These are phyloP conservation scores for Sinentomon sp. DNA, from an alignment of 2,888 invertebrate species.

Conservation along the genomic window DNA sequence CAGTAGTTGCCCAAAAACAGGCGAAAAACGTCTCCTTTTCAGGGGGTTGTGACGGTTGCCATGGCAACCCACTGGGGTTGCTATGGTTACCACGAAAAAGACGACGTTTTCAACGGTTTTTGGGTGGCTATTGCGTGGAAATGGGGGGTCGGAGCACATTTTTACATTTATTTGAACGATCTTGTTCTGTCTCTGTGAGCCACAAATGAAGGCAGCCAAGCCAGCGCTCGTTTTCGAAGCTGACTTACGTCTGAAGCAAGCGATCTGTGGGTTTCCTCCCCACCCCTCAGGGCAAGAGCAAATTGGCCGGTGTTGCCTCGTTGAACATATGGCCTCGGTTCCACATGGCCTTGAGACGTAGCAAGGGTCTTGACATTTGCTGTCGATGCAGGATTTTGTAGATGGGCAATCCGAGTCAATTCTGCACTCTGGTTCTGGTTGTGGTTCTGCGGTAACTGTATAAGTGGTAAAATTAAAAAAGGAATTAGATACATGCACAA, in stretches of 20 bases:
- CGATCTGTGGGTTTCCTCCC: constrained; percentile 59
- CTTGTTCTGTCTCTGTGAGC: no score
- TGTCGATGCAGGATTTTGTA: constrained; percentile 48
- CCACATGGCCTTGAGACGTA: constrained; percentile 49
- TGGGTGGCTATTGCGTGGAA: no score
- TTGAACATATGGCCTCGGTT: constrained; percentile 45
- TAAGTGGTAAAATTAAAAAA: neutral
- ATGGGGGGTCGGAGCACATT: no score
- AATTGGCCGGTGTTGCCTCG: constrained; percentile 44
- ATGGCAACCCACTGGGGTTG: no score
- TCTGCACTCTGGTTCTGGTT: constrained; percentile 33
- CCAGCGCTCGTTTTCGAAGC: no score
- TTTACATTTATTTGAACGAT: no score
- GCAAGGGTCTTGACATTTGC: constrained; percentile 55
- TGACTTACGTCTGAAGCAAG: constrained; percentile 56
- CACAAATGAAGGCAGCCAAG: no score
- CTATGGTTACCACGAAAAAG: no score
- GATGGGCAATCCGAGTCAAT: constrained; percentile 44
- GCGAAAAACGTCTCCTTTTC: no score
- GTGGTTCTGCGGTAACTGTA: constrained; percentile 5
- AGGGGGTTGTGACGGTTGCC: no score
- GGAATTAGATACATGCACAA: constrained; percentile 1
- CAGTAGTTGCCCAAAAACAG: no score
- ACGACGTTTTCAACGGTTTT: no score
- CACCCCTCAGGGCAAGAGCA: constrained; percentile 61